These are phyloP conservation scores for Serilophus lunatus DNA, from an alignment of 2,113 vertebrate species.

Conservation along the genomic window DNA sequence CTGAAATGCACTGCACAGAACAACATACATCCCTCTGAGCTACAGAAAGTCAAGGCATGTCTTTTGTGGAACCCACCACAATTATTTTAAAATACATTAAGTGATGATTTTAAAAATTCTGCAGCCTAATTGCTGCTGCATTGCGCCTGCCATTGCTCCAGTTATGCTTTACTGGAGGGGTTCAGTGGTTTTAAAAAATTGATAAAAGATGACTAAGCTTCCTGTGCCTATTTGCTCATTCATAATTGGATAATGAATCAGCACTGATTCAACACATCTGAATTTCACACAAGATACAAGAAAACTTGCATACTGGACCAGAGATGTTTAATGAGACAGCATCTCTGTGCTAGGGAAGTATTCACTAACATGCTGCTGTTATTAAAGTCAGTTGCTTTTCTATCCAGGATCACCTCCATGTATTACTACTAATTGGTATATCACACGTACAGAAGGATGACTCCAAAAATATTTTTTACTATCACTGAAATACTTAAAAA, in stretches of 20 bases:
- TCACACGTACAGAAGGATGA: not conserved
- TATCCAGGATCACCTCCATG: no score
- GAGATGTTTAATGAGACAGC: not conserved
- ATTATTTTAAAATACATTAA: not conserved
- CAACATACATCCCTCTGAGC: not conserved
- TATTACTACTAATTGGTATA: no score
- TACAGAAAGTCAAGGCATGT: not conserved
- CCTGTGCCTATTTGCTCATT: not conserved
- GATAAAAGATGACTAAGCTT: not conserved
- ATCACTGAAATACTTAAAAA: not conserved
- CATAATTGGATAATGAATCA: constrained; percentile 4
- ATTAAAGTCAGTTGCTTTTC: not conserved
- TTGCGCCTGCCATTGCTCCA: not conserved
- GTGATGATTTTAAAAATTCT: not conserved
- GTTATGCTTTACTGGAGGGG: not conserved
- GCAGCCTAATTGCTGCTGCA: not conserved
- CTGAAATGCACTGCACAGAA: not conserved
- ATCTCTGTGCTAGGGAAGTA: not conserved
- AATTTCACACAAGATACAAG: not conserved
- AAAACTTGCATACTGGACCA: not conserved
- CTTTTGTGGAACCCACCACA: not conserved
- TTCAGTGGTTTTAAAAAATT: constrained; percentile 9
- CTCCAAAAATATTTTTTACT: not conserved
- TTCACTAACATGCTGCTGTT: not conserved
- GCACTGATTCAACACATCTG: not conserved